These are phyloP conservation scores for Sylvilagus floridanus DNA, from an alignment of 2,797 vertebrate species.

Conservation along the genomic window DNA sequence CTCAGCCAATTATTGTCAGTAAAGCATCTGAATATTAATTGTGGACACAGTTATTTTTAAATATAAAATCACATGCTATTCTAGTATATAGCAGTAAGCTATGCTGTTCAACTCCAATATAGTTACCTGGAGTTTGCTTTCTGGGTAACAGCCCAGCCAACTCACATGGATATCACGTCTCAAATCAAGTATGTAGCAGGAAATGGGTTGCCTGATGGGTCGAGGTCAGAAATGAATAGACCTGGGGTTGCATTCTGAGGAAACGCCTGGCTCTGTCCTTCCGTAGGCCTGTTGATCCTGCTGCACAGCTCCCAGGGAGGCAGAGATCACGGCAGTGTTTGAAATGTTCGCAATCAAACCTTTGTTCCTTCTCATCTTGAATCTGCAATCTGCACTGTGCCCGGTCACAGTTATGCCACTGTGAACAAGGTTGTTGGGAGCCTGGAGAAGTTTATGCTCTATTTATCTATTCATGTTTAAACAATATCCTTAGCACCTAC, in stretches of 20 bases:
- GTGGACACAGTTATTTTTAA: conserved; percentile 50
- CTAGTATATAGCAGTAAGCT: background rate
- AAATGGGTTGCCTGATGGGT: background rate
- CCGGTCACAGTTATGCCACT: background rate
- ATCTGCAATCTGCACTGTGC: background rate
- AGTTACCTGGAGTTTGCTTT: conserved; percentile 1
- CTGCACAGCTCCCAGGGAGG: background rate
- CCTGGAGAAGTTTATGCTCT: background rate
- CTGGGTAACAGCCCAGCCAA: background rate
- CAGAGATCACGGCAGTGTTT: background rate
- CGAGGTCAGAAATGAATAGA: background rate
- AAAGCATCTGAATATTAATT: conserved; percentile 63
- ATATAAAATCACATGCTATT: background rate
- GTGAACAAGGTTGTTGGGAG: background rate
- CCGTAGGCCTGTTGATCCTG: background rate
- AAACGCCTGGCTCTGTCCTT: background rate
- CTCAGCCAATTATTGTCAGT: conserved; percentile 48
- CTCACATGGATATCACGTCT: background rate
- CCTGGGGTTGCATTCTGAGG: background rate
- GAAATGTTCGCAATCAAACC: background rate
- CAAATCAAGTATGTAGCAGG: background rate
- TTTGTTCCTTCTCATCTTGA: background rate
- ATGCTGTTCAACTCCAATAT: background rate
- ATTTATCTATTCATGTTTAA: background rate
- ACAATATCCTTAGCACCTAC: background rate